Conservation (phyloP, 1,140 invertebrate genomes). For the Drosophila insularis region DNA sequence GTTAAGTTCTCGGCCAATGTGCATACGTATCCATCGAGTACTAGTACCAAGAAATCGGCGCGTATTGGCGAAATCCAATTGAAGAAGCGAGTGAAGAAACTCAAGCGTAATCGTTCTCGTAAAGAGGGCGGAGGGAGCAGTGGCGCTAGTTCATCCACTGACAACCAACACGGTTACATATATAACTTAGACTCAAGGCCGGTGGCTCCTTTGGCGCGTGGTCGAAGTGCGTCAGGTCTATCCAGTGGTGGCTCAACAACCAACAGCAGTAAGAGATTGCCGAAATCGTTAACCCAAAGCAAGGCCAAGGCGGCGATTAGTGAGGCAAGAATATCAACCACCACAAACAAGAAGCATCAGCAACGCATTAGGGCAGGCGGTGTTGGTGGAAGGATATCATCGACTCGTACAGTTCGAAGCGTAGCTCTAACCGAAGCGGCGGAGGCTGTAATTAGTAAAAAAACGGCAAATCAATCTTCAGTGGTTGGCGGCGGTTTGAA, state of each 20-base stretch:
- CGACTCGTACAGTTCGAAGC: neutral
- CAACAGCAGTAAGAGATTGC: neutral
- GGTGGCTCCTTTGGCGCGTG: neutral
- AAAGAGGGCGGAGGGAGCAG: slow-evolving; percentile 22
- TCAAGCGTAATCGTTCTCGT: slow-evolving; percentile 38
- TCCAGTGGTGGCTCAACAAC: neutral
- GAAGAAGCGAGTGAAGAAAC: slow-evolving; percentile 52
- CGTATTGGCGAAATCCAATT: slow-evolving; percentile 53
- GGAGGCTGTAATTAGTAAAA: neutral
- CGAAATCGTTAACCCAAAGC: neutral
- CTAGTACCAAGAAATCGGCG: slow-evolving; percentile 34
- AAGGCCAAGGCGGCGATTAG: neutral
- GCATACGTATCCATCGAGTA: slow-evolving; percentile 35
- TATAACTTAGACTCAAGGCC: slow-evolving; percentile 19
- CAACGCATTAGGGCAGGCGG: slow-evolving; percentile 17
- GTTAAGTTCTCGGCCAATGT: slow-evolving; percentile 63
- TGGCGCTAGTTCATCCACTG: slow-evolving; percentile 6
- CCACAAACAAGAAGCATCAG: slow-evolving; percentile 24
- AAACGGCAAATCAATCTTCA: neutral
- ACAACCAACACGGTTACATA: slow-evolving; percentile 16
- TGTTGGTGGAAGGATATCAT: neutral
- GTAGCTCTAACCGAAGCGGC: neutral
- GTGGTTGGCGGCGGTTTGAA: neutral
- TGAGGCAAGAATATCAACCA: neutral
- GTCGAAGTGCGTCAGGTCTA: neutral